phyloP scores from a whole-genome alignment of 2,797 vertebrate genomes.

The Bufotes viridis region DNA sequence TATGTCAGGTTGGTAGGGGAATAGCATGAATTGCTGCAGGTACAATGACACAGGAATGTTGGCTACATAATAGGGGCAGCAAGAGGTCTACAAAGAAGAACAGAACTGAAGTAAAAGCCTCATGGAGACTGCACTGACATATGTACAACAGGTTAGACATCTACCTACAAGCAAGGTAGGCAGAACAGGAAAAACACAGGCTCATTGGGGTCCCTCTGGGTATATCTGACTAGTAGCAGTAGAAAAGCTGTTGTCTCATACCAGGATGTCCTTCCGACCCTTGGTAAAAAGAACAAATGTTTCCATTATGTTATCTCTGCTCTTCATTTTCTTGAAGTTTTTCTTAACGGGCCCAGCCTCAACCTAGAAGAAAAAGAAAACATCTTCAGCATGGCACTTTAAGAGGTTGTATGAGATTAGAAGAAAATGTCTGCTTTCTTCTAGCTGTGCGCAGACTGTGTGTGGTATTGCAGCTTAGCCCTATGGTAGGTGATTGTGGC shows the following conservation, averaged over 20 bases:
- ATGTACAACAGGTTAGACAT: background rate
- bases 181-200: background rate
- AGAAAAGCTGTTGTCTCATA: constrained; percentile 67
- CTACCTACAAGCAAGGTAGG: too few species aligned
- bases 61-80: background rate
- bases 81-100: background rate
- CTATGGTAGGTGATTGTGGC: too few species aligned
- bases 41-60: background rate
- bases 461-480: background rate
- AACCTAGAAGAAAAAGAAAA: constrained; percentile 64
- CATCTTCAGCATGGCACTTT: background rate
- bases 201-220: background rate
- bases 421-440: background rate
- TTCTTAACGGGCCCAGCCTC: constrained; percentile 69
- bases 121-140: background rate
- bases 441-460: background rate
- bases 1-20: background rate
- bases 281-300: constrained; percentile 80
- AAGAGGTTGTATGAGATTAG: background rate
- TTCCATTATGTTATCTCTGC: constrained; percentile 78
- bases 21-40: background rate
- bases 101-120: background rate
- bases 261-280: constrained; percentile 76
- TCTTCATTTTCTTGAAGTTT: constrained; percentile 82
- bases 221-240: background rate